phyloP scores from a whole-genome alignment of 2,888 invertebrate species.

The Chaetogeoica ovagalla region DNA sequence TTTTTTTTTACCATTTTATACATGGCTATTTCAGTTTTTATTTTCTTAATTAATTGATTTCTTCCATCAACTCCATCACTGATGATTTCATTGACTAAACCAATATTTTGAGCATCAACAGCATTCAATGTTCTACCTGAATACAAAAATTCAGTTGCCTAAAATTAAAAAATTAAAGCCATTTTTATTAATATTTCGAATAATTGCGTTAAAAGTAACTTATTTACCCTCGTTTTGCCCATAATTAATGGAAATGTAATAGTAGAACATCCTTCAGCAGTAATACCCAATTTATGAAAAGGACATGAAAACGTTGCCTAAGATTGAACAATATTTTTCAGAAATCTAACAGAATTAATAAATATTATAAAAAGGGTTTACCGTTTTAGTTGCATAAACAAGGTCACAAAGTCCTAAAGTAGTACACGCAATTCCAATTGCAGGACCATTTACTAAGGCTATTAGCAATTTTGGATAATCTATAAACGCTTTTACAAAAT shows the following conservation, averaged over 20 bases:
- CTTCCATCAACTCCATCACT: slow-evolving; percentile 67
- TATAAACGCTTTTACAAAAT: slow-evolving; percentile 46
- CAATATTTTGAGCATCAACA: slow-evolving; percentile 74
- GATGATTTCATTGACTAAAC: slow-evolving; percentile 79
- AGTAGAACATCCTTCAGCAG: slow-evolving; percentile 88
- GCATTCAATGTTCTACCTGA: slow-evolving; percentile 79
- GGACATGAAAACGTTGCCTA: slow-evolving; percentile 88
- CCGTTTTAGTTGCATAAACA: slow-evolving; percentile 83
- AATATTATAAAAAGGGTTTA: slow-evolving; percentile 59
- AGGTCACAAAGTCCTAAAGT: slow-evolving; percentile 83
- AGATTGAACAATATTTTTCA: slow-evolving; percentile 56
- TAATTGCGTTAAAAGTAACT: neutral
- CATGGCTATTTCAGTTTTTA: slow-evolving; percentile 8
- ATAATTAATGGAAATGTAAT: slow-evolving; percentile 82
- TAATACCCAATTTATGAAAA: slow-evolving; percentile 80
- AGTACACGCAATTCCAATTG: slow-evolving; percentile 88
- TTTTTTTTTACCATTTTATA: slow-evolving; percentile 28
- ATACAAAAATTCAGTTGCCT: slow-evolving; percentile 64
- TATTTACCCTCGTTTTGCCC: slow-evolving; percentile 74
- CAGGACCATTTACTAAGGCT: slow-evolving; percentile 90
- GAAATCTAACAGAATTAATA: neutral
- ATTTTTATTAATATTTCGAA: neutral
- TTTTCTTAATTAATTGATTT: slow-evolving; percentile 31
- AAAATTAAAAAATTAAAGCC: slow-evolving; percentile 3
- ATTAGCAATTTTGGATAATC: slow-evolving; percentile 66